Evolutionary conservation across 2,888 invertebrate species (phyloP).

Genomic region (Apamea sordens): DNA sequence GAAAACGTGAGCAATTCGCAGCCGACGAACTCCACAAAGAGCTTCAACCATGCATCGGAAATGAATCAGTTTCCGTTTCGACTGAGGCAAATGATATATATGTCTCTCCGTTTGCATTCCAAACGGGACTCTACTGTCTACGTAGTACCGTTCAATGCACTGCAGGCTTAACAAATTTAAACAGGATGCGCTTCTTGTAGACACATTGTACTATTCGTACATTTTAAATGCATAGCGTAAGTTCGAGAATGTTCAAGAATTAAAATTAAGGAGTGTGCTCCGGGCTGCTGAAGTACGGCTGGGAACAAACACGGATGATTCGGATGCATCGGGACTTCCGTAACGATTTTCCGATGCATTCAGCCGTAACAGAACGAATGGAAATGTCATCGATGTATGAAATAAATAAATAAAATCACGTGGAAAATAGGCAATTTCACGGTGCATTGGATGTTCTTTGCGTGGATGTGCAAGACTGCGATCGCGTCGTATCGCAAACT

Average conservation of each 20-base stretch:
- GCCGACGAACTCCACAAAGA: conserved; percentile 88
- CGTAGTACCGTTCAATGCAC: conserved; percentile 74
- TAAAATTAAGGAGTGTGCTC: conserved; percentile 75
- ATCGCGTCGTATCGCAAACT: conserved; percentile 69
- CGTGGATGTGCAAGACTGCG: conserved; percentile 79
- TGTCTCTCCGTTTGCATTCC: conserved; percentile 73
- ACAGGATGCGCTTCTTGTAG: conserved; percentile 76
- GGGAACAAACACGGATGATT: conserved; percentile 65
- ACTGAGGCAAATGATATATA: conserved; percentile 87
- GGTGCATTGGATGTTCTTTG: conserved; percentile 89
- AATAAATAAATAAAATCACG: conserved; percentile 90
- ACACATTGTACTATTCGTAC: conserved; percentile 77
- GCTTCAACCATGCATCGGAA: conserved; percentile 89
- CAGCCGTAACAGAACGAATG: conserved; percentile 78
- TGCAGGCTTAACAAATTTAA: conserved; percentile 71
- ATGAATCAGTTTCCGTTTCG: conserved; percentile 89
- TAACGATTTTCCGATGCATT: conserved; percentile 78
- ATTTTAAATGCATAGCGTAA: conserved; percentile 79
- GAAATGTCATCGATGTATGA: conserved; percentile 87
- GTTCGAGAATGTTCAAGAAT: conserved; percentile 76
- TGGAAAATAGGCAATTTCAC: conserved; percentile 90
- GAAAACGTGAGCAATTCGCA: conserved; percentile 88
- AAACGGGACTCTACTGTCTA: conserved; percentile 77
- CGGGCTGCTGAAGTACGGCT: conserved; percentile 59
- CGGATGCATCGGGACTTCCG: conserved; percentile 62